Percentiles rank a stretch among this genome's conserved stretches.
Evolutionary conservation across 2,113 vertebrate species (phyloP).

Genomic region (Pangasianodon hypophthalmus): DNA sequence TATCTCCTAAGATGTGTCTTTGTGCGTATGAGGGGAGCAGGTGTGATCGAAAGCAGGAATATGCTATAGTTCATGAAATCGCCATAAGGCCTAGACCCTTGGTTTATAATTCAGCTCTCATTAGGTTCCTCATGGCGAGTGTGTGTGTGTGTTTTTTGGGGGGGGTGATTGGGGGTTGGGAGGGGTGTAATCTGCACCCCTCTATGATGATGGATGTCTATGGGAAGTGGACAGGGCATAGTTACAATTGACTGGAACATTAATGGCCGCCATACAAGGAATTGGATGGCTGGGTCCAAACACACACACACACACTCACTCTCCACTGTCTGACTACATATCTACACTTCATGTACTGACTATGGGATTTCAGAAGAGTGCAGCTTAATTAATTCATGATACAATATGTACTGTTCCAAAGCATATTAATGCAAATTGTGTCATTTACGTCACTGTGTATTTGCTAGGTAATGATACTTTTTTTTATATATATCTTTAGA

Average conservation of each 20-base stretch:
- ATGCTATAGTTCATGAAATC: conserved; percentile 67
- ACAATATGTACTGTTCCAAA: background rate
- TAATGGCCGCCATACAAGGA: conserved; percentile 69
- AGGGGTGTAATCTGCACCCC: conserved; percentile 52
- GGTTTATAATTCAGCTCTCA: conserved; percentile 71
- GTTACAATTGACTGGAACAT: conserved; percentile 70
- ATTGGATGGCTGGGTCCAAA: conserved; percentile 63
- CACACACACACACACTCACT: conserved; percentile 46
- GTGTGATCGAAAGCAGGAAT: conserved; percentile 58
- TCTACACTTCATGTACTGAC: conserved; percentile 1
- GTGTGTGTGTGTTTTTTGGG: conserved; percentile 20
- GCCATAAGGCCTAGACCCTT: conserved; percentile 73
- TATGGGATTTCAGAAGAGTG: background rate
- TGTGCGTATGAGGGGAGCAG: conserved; percentile 61
- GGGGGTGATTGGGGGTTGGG: conserved; percentile 50
- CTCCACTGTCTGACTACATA: conserved; percentile 24
- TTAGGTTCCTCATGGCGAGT: conserved; percentile 67
- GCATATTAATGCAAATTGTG: background rate
- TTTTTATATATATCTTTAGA: background rate
- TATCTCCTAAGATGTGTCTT: background rate
- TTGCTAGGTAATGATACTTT: background rate
- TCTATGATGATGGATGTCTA: conserved; percentile 78
- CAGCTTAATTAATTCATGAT: background rate
- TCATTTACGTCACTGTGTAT: background rate
- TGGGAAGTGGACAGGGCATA: conserved; percentile 75